Conservation (phyloP, 2,113 vertebrate genomes). For the Chitala chitala region DNA sequence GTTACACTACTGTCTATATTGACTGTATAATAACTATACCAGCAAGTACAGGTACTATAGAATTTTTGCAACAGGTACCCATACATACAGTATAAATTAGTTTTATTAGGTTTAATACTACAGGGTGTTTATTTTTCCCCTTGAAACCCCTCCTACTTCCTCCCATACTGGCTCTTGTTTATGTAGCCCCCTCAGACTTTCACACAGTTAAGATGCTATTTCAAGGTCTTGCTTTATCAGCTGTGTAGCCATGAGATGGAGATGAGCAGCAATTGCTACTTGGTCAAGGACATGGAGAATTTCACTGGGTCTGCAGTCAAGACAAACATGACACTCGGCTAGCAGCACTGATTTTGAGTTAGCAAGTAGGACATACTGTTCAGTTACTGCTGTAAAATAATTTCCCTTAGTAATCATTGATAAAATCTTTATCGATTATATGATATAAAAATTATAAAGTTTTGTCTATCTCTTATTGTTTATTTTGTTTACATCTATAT, state of each 20-base stretch:
- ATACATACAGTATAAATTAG: background rate
- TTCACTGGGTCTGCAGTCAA: background rate
- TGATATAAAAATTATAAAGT: no score
- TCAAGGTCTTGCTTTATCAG: slow-evolving; percentile 13
- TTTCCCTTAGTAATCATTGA: no score
- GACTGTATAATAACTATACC: background rate
- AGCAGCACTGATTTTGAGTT: background rate
- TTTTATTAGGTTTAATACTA: background rate
- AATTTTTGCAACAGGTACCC: background rate
- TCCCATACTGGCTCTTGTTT: background rate
- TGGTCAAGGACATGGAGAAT: background rate
- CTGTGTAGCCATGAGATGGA: background rate
- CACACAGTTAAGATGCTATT: background rate
- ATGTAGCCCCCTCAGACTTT: background rate
- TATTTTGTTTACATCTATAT: no score
- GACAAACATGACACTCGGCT: background rate
- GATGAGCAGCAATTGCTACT: background rate
- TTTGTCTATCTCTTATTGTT: background rate
- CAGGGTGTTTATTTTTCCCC: background rate
- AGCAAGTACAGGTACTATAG: background rate
- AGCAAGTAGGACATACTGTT: no score
- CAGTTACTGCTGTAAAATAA: background rate
- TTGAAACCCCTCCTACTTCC: no score
- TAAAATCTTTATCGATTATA: no score
- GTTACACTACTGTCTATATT: no score